These are phyloP conservation scores for Pachymerium ferrugineum DNA, from an alignment of 2,888 invertebrate genomes.

Conservation along the genomic window DNA sequence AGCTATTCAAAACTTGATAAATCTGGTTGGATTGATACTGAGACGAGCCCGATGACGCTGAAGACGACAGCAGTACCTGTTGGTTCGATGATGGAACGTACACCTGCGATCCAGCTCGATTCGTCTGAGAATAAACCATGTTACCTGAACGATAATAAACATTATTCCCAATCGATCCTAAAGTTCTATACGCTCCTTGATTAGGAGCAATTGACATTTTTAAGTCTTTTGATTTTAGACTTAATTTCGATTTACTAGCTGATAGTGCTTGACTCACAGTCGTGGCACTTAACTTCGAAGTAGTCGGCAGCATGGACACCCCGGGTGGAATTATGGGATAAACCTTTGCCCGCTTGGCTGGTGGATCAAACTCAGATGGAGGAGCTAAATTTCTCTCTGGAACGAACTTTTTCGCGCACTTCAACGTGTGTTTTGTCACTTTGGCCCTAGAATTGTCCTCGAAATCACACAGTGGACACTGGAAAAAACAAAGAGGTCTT, in stretches of 20 bases:
- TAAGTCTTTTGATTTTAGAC: conserved; percentile 10
- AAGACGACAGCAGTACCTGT: not conserved
- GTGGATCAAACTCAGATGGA: conserved; percentile 78
- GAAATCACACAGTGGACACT: conserved; percentile 88
- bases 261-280: not conserved
- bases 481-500: conserved; percentile 77
- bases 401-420: conserved; percentile 83
- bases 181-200: conserved; percentile 26
- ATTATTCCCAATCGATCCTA: conserved; percentile 5
- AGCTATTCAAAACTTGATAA: conserved; percentile 54
- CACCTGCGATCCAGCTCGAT: not conserved
- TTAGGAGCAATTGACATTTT: conserved; percentile 31
- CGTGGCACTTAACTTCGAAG: conserved; percentile 41
- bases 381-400: conserved; percentile 77
- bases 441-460: conserved; percentile 91
- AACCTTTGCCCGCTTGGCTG: conserved; percentile 59
- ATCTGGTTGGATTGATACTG: conserved; percentile 59
- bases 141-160: conserved; percentile 17
- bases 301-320: conserved; percentile 45
- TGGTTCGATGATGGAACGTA: conserved; percentile 17
- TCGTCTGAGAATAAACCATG: not conserved
- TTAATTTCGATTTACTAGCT: conserved; percentile 10
- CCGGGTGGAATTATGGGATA: conserved; percentile 30
- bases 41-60: conserved; percentile 52
- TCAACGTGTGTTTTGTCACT: conserved; percentile 75